These are phyloP conservation scores for Marmota flaviventris DNA, from an alignment of 2,113 vertebrate species.

Conservation along the genomic window DNA sequence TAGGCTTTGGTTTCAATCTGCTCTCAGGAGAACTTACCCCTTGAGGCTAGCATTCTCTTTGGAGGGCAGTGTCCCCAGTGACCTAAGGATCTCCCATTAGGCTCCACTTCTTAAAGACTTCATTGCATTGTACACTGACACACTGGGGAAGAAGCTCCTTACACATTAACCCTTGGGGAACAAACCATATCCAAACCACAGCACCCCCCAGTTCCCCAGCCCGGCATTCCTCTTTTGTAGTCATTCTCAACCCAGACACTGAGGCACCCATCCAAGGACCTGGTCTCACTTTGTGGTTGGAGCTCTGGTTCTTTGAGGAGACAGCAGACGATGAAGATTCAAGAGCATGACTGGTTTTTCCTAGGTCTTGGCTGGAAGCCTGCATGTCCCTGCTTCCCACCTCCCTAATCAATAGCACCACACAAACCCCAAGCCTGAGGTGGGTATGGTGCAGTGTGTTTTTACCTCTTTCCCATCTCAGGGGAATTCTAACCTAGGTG, in stretches of 20 bases:
- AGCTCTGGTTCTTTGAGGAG: neutral
- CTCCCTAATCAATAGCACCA: neutral
- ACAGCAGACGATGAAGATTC: neutral
- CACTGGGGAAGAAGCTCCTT: no score
- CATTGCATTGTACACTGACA: neutral
- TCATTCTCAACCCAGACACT: neutral
- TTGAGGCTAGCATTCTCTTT: neutral
- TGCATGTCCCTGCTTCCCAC: neutral
- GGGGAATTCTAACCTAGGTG: neutral
- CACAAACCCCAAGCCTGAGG: neutral
- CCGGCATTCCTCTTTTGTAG: neutral
- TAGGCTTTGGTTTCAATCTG: neutral
- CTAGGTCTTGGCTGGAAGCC: neutral
- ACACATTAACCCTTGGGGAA: no score
- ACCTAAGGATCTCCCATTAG: neutral
- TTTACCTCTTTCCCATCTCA: neutral
- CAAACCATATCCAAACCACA: neutral
- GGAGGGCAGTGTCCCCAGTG: neutral
- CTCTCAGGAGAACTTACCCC: neutral
- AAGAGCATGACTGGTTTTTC: neutral
- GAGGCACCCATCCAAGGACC: neutral
- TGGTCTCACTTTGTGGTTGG: neutral
- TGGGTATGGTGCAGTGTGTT: neutral
- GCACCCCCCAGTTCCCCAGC: rapidly evolving
- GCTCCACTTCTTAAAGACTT: neutral